Conservation (phyloP, 2,113 vertebrate genomes). For the Clarias macrocephalus region DNA sequence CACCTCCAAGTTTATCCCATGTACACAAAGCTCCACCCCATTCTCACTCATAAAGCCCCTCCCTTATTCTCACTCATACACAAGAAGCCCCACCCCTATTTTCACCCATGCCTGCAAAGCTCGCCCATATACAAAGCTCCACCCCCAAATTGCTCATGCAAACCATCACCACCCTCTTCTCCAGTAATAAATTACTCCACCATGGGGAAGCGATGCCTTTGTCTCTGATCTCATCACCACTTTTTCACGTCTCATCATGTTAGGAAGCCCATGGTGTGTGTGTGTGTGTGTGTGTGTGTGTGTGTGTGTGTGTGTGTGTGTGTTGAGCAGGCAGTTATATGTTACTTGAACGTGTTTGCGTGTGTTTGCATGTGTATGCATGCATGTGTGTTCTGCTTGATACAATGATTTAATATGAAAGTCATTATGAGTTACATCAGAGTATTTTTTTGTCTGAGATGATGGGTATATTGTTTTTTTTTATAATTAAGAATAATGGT, state of each 20-base stretch:
- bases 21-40: neutral
- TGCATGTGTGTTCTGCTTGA: neutral
- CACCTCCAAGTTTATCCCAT: too few species aligned
- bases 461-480: too few species aligned
- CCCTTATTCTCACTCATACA: too few species aligned
- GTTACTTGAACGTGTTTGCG: neutral
- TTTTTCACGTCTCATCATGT: neutral
- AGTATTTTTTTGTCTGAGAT: neutral
- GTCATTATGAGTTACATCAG: neutral
- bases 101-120: too few species aligned
- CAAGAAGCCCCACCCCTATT: too few species aligned
- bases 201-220: neutral
- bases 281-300: neutral
- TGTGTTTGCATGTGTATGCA: neutral
- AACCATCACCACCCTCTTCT: neutral
- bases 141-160: too few species aligned
- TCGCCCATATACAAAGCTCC: too few species aligned
- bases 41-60: too few species aligned
- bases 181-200: neutral
- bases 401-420: neutral
- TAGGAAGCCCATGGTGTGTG: neutral
- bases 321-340: neutral
- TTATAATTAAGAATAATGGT: neutral
- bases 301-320: neutral
- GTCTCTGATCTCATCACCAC: neutral